phyloP scores from a whole-genome alignment of 53 echinoderm and acorn worm genomes.

The Glandiceps talaboti region DNA sequence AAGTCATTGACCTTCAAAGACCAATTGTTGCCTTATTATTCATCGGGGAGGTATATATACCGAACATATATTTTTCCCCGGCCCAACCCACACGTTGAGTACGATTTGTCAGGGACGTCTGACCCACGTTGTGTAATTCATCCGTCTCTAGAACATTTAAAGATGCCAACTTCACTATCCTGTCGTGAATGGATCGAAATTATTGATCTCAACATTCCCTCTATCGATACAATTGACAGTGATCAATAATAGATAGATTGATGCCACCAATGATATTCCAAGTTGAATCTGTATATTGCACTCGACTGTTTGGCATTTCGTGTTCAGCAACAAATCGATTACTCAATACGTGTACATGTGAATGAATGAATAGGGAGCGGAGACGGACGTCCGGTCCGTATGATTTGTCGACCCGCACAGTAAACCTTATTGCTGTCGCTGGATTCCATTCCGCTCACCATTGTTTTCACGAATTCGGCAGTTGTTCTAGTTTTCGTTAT shows the following conservation, averaged over 20 bases:
- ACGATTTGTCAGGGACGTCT: no score
- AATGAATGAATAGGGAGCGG: background rate
- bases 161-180: background rate
- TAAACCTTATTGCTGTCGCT: no score
- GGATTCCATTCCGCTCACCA: no score
- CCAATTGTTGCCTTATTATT: background rate
- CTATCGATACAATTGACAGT: background rate
- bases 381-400: constrained; percentile 1
- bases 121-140: no score
- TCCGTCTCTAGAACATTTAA: no score
- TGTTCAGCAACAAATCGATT: background rate
- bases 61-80: background rate
- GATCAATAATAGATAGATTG: no score
- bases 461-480: no score
- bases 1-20: background rate
- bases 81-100: background rate
- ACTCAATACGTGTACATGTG: background rate
- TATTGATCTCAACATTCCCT: background rate
- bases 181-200: background rate
- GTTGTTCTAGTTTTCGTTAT: background rate
- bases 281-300: no score
- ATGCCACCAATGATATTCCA: no score
- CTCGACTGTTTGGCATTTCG: background rate
- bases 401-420: background rate
- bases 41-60: background rate